Base-by-base conservation (phyloP, 1,140 invertebrate genomes). In the Bombus haemorrhoidalis region DNA sequence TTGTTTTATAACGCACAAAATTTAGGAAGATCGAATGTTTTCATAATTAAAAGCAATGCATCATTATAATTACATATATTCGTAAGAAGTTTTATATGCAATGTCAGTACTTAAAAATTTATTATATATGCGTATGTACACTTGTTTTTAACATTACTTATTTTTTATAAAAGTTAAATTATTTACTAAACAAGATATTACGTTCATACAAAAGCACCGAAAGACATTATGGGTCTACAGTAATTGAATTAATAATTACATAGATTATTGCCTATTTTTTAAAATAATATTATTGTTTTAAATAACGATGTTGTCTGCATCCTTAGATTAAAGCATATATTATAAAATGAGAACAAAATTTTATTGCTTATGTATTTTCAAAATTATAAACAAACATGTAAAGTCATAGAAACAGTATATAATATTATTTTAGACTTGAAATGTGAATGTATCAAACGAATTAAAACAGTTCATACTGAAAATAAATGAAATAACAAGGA, bases 141-240 rank as follows among this genome's bases (percentile, higher is more conserved):
- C 87, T 89, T 86, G 89, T 89, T 84, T 80, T 88, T 75, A 75
- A n/a, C 13, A 72, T 76, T 76, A 76, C 9, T 59, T 76, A 76
- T 57, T 57, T 76, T 76, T 76, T 39, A 66, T 92, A 94, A 93
- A 93, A 93, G 88, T 93, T 92, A 92, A 91, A 93, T 88, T 93
- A 94, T 92, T 92, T 86, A 89, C 90, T 87, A 92, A 93, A 93
- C 88, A 90, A 91, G 88, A 92, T 87, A 41, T 64, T 64, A 66
- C 34, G 10, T 90, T 86, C 83, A 89, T 93, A 93, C 87, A 93
- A 91, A 93, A 93, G 80, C 80, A 89, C 83, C 80, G 77, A 89
- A 92, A 78, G 79, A 91, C 88, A 89, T 90, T 86, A 75, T 80
- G 68, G 79, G 87, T 89, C 75, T 90, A 86, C 72, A 77, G 57